These are phyloP conservation scores for Drosophila suboccidentalis DNA, from an alignment of 2,888 invertebrate species.

Conservation along the genomic window DNA sequence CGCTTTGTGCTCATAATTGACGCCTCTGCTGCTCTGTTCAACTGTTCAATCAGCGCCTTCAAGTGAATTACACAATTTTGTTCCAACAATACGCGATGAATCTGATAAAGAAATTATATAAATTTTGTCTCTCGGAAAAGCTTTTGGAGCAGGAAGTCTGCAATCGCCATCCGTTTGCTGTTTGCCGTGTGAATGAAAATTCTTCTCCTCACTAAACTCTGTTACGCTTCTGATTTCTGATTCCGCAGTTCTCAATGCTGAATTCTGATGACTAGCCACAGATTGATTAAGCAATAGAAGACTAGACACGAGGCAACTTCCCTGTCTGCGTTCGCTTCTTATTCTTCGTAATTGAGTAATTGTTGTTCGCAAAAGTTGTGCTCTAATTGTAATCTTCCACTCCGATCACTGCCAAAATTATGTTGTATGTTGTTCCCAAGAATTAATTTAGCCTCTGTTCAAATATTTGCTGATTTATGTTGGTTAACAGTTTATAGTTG, in stretches of 20 bases:
- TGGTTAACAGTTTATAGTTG: constrained; percentile 21
- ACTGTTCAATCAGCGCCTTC: constrained; percentile 61
- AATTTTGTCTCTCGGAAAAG: constrained; percentile 70
- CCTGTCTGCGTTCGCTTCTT: not conserved
- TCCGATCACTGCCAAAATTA: constrained; percentile 64
- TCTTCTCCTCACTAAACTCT: constrained; percentile 20
- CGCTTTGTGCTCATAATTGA: constrained; percentile 71
- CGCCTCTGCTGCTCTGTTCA: constrained; percentile 40
- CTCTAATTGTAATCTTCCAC: constrained; percentile 69
- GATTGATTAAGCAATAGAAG: constrained; percentile 58
- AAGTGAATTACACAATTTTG: constrained; percentile 73
- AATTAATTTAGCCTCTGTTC: constrained; percentile 36
- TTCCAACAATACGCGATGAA: constrained; percentile 61
- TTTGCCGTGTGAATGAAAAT: constrained; percentile 66
- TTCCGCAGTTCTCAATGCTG: constrained; percentile 21
- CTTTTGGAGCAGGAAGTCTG: constrained; percentile 68
- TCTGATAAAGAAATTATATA: constrained; percentile 77
- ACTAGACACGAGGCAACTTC: constrained; percentile 27
- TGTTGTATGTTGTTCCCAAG: constrained; percentile 44
- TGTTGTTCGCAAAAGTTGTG: constrained; percentile 49
- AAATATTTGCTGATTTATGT: constrained; percentile 35
- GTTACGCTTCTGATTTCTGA: constrained; percentile 34
- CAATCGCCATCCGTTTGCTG: constrained; percentile 66
- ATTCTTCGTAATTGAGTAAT: constrained; percentile 61
- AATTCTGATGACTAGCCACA: constrained; percentile 20